Base-by-base conservation (phyloP, 1,140 invertebrate species). In the Hycleus phaleratus region DNA sequence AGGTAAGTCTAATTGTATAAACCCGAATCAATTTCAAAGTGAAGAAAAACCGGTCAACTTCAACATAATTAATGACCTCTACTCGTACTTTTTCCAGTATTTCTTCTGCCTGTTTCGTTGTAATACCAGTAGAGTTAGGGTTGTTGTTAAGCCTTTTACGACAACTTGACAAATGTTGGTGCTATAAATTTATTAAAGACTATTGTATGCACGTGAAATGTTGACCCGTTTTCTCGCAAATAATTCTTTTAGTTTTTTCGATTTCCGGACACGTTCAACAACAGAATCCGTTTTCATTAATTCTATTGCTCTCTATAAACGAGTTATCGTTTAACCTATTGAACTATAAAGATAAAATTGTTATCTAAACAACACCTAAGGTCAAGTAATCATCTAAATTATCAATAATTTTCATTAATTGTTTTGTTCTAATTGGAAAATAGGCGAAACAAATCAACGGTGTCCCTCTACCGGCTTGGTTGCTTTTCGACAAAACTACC, bases 401-500 rank as follows among this genome's bases (percentile, higher is more conserved):
- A n/a, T 42, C 10, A 4, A 11, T 42, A 11, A 42, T 9, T 42
- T 42, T 42, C 5, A n/a, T 42, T 9, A 11, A 42, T 42, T 49
- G 39, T 63, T 53, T 58, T 63, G 4, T 70, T 71, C 49, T 7
- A 7, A 7, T 32, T 18, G 18, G 18, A 32, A 5, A 5, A 32
- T 32, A 74, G 72, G 72, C 68, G 25, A 72, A 68, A 65, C 48
- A 52, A 42, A 51, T 58, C 42, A 60, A 58, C 24, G 59, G 58
- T 3, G 64, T 63, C 48, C 46, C 56, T 3, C 59, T 74, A 12
- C 73, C 73, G 7, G 51, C 60, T 18, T 74, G 73, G 73, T 54
- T 74, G 24, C 55, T 71, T 1, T 73, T 74, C 46, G 69, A 71
- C 52, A 68, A 69, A 55, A 61, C 61, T 18, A 58, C 55, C 25